Percentiles rank a stretch among this genome's conserved stretches.
These are phyloP conservation scores for Heliconius eleuchia DNA, from an alignment of 1,140 invertebrate species.

Conservation along the genomic window DNA sequence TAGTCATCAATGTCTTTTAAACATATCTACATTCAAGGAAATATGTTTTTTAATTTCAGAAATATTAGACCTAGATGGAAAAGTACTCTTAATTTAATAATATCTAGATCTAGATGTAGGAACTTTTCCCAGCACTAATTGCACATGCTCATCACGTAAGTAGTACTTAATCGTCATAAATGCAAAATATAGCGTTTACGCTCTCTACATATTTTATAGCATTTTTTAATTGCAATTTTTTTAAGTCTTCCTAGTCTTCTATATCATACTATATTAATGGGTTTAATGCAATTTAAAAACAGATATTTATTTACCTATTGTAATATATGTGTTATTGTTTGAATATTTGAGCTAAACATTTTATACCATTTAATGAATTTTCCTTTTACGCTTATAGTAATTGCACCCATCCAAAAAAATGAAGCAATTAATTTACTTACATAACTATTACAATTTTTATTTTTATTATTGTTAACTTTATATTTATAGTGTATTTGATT, in stretches of 20 bases:
- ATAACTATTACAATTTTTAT: conserved; percentile 9
- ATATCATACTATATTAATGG: background rate
- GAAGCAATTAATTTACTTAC: background rate
- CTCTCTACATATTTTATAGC: conserved; percentile 11
- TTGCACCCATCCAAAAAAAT: background rate
- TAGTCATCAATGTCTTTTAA: background rate
- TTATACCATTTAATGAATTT: background rate
- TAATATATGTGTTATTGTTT: background rate
- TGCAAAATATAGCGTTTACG: background rate
- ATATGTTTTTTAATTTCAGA: background rate
- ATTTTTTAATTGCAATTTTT: background rate
- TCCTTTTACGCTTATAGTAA: background rate
- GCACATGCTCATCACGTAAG: conserved; percentile 5
- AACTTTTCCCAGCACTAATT: conserved; percentile 18
- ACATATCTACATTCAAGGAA: background rate
- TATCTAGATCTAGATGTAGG: background rate
- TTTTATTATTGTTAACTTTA: conserved; percentile 27
- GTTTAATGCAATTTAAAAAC: background rate
- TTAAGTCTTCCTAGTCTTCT: conserved; percentile 9
- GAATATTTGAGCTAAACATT: background rate
- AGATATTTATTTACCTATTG: background rate
- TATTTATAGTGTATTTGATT: conserved; percentile 6
- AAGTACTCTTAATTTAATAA: background rate
- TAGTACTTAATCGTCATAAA: background rate
- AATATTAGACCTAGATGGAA: background rate